phyloP scores from a whole-genome alignment of 2,797 vertebrate species.

The Enteromius unitaeniatus region DNA sequence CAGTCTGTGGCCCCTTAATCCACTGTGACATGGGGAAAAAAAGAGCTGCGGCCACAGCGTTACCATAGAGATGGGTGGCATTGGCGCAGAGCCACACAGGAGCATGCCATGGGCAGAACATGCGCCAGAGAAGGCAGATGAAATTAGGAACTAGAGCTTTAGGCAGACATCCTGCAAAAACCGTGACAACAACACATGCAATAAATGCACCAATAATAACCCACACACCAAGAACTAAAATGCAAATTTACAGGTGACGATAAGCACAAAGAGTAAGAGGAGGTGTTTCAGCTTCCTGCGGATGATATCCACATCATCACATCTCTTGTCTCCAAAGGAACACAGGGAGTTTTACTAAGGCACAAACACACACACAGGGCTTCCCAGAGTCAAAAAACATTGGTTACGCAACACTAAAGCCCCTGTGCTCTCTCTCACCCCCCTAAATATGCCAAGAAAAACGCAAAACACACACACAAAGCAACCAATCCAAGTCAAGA shows the following conservation, averaged over 20 bases:
- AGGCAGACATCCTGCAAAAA: not conserved
- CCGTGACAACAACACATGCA: not conserved
- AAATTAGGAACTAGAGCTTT: not conserved
- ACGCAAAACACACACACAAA: slow-evolving; percentile 7
- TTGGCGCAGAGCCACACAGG: slow-evolving; percentile 38
- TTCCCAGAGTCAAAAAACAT: slow-evolving; percentile 7
- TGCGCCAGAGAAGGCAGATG: slow-evolving; percentile 9
- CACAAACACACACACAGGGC: slow-evolving; percentile 12
- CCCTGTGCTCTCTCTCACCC: not conserved
- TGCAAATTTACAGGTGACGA: not conserved
- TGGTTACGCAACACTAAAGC: slow-evolving; percentile 44
- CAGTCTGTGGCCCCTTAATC: slow-evolving; percentile 59
- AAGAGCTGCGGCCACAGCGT: slow-evolving; percentile 47
- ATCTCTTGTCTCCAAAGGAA: slow-evolving; percentile 5
- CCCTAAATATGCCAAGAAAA: slow-evolving; percentile 12
- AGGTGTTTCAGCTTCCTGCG: not conserved
- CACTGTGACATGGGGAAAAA: slow-evolving; percentile 56
- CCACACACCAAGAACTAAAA: not conserved
- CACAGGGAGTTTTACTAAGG: slow-evolving; percentile 1
- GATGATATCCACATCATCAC: slow-evolving; percentile 28
- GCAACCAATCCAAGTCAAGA: not conserved
- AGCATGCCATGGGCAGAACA: slow-evolving; percentile 33
- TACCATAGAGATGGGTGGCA: slow-evolving; percentile 56
- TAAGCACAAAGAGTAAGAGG: not conserved
- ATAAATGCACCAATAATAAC: slow-evolving; percentile 1